Evolutionary conservation across 1,140 invertebrate genomes (phyloP).

Genomic region (Nephotettix cincticeps): DNA sequence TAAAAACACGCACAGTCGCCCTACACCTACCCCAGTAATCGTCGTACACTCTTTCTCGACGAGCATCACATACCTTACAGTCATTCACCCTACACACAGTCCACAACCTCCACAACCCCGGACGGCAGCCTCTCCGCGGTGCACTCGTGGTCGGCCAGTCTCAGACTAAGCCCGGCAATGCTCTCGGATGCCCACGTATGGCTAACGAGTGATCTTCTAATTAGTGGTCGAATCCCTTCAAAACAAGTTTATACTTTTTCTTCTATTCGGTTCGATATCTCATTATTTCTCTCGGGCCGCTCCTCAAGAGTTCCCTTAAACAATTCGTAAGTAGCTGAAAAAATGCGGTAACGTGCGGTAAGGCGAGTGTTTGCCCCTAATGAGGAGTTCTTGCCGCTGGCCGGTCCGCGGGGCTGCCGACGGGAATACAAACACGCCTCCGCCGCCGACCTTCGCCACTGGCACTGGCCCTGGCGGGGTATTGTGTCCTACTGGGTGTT

Average conservation of each 20-base stretch:
- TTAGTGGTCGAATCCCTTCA: conserved; percentile 31
- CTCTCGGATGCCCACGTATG: conserved; percentile 29
- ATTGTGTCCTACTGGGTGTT: no score
- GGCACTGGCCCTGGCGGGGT: no score
- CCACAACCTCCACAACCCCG: no score
- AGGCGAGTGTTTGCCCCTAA: background rate
- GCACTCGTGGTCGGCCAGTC: background rate
- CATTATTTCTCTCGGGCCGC: conserved; percentile 5
- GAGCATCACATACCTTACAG: no score
- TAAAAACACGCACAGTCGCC: no score
- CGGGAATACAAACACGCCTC: no score
- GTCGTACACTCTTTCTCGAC: no score
- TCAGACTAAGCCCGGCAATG: conserved; percentile 38
- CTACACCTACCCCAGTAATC: no score
- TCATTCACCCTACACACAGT: no score
- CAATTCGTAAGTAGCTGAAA: background rate
- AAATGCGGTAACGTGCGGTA: background rate
- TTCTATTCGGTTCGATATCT: conserved; percentile 25
- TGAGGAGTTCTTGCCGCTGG: background rate
- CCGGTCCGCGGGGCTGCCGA: no score
- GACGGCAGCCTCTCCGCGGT: no score
- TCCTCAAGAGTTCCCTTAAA: background rate
- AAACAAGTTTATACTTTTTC: conserved; percentile 25
- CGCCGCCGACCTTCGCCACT: no score
- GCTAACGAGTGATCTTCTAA: conserved; percentile 30